These are phyloP conservation scores for Vidua macroura DNA, from an alignment of 2,113 vertebrate genomes.

Conservation along the genomic window DNA sequence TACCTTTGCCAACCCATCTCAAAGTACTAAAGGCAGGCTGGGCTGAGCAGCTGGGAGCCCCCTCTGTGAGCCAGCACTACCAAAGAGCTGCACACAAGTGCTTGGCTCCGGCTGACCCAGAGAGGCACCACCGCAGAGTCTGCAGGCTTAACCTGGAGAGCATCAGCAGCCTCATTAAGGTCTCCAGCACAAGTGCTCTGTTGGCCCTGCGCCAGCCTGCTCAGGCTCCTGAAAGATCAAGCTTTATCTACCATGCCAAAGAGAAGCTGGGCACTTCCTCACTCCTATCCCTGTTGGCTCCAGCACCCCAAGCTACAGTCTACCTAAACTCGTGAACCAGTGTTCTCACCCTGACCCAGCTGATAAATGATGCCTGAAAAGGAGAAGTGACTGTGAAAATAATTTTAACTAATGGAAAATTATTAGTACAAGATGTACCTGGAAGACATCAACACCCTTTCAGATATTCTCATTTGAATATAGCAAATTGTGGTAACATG, in stretches of 20 bases:
- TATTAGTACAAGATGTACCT: background rate
- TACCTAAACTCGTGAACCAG: background rate
- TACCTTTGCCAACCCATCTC: background rate
- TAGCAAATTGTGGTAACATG: background rate
- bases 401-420: background rate
- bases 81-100: background rate
- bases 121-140: background rate
- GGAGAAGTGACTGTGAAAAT: background rate
- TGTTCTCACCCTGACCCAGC: background rate
- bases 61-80: background rate
- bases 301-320: background rate
- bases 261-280: background rate
- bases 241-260: background rate
- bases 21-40: background rate
- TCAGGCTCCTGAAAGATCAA: background rate
- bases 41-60: background rate
- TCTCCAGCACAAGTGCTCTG: background rate
- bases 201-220: background rate
- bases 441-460: background rate
- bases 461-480: background rate
- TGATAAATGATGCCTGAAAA: conserved; percentile 6
- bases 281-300: background rate
- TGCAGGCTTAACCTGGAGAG: background rate
- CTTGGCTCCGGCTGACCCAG: background rate
- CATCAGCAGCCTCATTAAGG: background rate